These are phyloP conservation scores for Phrynocephalus versicolor DNA, from an alignment of 2,113 vertebrate genomes.

Conservation along the genomic window DNA sequence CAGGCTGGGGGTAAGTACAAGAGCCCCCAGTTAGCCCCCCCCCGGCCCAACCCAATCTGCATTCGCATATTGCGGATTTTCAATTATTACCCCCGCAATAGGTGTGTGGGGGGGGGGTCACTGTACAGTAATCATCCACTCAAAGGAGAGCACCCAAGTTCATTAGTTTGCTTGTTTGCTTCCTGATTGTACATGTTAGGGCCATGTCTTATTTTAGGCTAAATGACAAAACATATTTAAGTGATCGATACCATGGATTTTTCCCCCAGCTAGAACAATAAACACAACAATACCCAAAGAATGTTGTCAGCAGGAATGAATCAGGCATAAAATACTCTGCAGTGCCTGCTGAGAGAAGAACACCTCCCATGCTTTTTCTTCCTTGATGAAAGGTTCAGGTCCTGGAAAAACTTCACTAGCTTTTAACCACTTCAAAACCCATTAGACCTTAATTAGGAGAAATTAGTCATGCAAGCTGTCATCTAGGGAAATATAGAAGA, in stretches of 20 bases:
- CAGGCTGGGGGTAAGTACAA: no score
- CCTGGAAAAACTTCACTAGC: background rate
- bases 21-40: no score
- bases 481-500: background rate
- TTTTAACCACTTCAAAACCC: conserved; percentile 5
- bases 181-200: background rate
- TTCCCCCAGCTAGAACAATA: background rate
- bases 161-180: background rate
- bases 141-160: background rate
- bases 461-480: background rate
- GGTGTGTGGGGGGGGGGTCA: no score
- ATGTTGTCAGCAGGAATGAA: background rate
- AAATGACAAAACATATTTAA: background rate
- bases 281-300: background rate
- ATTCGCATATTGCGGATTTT: no score
- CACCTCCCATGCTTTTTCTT: background rate
- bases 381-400: background rate
- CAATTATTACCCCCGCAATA: no score
- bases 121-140: background rate
- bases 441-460: background rate
- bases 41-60: no score
- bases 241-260: background rate
- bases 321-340: background rate
- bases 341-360: background rate
- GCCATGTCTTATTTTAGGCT: background rate